Conservation (phyloP, 2,113 vertebrate species). For the Peromyscus polionotus region DNA sequence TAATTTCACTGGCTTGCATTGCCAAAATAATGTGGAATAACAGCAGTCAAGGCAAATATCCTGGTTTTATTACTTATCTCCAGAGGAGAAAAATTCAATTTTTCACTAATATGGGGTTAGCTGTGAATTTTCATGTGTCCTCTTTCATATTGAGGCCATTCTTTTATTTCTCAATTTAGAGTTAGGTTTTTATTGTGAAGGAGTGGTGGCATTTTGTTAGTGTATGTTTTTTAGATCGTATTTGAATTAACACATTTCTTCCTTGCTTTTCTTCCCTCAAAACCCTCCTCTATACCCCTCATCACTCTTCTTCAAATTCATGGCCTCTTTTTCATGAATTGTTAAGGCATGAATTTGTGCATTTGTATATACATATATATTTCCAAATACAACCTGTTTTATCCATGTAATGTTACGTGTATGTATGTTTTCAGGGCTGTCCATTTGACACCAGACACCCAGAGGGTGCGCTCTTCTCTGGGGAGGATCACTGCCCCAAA, state of each 20-base stretch:
- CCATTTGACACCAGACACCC: background rate
- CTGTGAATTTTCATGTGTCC: background rate
- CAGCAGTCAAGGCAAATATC: background rate
- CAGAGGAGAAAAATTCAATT: background rate
- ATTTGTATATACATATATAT: background rate
- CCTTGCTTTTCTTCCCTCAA: background rate
- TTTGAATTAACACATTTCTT: background rate
- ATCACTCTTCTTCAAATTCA: background rate
- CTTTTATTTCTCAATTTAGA: background rate
- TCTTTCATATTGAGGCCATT: too few relatives aligned
- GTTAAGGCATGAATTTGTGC: background rate
- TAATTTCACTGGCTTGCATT: background rate
- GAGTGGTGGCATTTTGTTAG: background rate
- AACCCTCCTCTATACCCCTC: background rate
- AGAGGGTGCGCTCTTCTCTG: background rate
- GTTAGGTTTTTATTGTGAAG: background rate
- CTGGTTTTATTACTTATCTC: background rate
- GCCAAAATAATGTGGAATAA: background rate
- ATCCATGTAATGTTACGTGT: background rate
- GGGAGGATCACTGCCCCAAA: background rate
- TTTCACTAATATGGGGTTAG: background rate
- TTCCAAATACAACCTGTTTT: background rate
- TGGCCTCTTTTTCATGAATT: background rate
- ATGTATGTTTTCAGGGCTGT: background rate
- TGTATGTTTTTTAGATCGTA: background rate